Evolutionary conservation across 35 echinoderm and acorn worm genomes (phyloP), one percentile per base, ranked within the genome.

Genomic region (Lytechinus variegatus): DNA sequence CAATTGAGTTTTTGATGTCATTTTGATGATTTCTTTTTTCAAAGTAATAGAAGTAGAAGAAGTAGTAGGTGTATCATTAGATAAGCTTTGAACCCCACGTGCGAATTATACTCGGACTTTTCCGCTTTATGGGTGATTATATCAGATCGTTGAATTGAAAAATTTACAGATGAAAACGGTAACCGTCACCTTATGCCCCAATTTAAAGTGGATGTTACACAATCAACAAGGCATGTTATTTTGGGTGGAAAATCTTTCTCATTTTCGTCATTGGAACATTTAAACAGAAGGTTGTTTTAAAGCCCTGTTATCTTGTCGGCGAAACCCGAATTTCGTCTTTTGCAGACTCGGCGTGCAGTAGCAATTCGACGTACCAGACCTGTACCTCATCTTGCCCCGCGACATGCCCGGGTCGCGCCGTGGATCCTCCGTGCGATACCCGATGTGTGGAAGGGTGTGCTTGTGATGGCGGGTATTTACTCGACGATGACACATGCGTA

Each of bases 361-460:
- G 52, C 88, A 98, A 97, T 92, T 96, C 96, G 54, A 89, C 96
- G 13, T 99, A 99, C 94, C 61, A 86, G 12, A 54, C 86, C 0
- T 99, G 98, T 54, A 91, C 97, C 1, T 95, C 95, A 7, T 96
- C 97, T 0, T 99, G 98, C 52, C 98, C 97, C 54, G 55, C 61
- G 8, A 99, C 98, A 16, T 99, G 98, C 72, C 95, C 96, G 0
- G 87, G 96, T 93, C 58, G 66, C 5, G 94, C 95, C 14, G 89
- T 52, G 28, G 58, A 60, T 53, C 28, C 60, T 19, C 54, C 97
- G 55, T 99, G 98, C 86, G 94, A 95, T 52, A 96, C 97, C 55
- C 87, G 95, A n/a, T 99, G 98, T 87, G 96, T 98, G 9, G 98
- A 99, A 54, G 98, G 98, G 6, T 95, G 95, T 52, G 44, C 54